phyloP scores from a whole-genome alignment of 2,888 invertebrate species.

The Xanthorhoe spadicearia region DNA sequence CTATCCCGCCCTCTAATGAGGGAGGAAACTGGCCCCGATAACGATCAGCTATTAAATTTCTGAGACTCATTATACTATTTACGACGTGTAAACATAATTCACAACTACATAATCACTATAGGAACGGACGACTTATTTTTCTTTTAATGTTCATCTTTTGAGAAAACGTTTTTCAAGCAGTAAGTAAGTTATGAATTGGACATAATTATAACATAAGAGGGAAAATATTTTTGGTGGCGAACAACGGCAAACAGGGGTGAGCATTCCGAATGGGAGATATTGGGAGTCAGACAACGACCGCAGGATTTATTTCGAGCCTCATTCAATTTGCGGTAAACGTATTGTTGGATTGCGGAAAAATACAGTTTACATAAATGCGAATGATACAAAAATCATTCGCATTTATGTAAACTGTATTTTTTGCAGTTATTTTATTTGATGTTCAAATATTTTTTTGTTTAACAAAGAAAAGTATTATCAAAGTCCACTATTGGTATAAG shows the following conservation, averaged over 20 bases:
- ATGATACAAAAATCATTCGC: too few species aligned
- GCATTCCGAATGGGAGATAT: slow-evolving; percentile 70
- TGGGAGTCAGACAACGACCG: slow-evolving; percentile 78
- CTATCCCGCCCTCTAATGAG: slow-evolving; percentile 63
- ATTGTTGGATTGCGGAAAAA: slow-evolving; percentile 77
- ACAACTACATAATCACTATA: slow-evolving; percentile 16
- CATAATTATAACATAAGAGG: slow-evolving; percentile 54
- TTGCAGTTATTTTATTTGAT: slow-evolving; percentile 26
- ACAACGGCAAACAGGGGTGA: slow-evolving; percentile 75
- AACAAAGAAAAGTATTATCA: background rate
- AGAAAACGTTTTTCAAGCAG: slow-evolving; percentile 34
- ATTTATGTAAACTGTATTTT: slow-evolving; percentile 61
- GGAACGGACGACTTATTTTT: slow-evolving; percentile 10
- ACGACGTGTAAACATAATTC: slow-evolving; percentile 23
- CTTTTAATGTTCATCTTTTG: slow-evolving; percentile 29
- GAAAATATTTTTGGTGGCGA: slow-evolving; percentile 61
- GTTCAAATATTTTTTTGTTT: background rate
- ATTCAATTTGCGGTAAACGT: slow-evolving; percentile 82
- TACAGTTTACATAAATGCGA: too few species aligned
- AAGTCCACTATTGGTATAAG: background rate
- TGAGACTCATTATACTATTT: slow-evolving; percentile 46
- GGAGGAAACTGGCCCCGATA: slow-evolving; percentile 64
- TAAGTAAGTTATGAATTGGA: slow-evolving; percentile 46
- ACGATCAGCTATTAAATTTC: slow-evolving; percentile 65
- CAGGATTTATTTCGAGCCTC: slow-evolving; percentile 81